These are phyloP conservation scores for Drosophila triauraria DNA, from an alignment of 1,140 invertebrate genomes.

Conservation along the genomic window DNA sequence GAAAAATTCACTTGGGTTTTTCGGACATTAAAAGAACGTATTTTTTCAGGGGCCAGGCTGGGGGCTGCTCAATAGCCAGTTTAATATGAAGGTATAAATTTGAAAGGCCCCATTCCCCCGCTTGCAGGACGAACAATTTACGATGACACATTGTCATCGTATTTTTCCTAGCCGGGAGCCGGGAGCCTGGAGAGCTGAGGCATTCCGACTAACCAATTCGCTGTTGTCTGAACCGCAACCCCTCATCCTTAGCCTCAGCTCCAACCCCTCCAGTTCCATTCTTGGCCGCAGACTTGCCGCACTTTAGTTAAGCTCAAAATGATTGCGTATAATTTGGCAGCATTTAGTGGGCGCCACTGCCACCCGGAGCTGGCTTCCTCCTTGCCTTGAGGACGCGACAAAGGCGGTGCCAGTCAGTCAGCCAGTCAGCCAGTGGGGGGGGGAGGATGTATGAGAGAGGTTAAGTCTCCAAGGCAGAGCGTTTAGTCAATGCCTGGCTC, in stretches of 20 bases:
- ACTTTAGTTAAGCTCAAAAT: constrained; percentile 71
- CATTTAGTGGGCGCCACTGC: constrained; percentile 50
- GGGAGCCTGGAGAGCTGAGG: constrained; percentile 4
- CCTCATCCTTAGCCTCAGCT: neutral
- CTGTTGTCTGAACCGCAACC: constrained; percentile 40
- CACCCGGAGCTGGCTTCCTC: neutral
- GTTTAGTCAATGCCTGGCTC: constrained; percentile 7
- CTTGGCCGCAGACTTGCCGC: constrained; percentile 47
- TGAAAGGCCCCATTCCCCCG: constrained; percentile 19
- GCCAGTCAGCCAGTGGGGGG: too few species aligned
- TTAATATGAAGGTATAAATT: constrained; percentile 76
- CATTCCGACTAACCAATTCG: constrained; percentile 54
- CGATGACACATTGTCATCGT: constrained; percentile 67
- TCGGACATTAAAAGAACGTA: constrained; percentile 7
- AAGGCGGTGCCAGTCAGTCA: constrained; percentile 9
- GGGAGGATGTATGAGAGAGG: constrained; percentile 1
- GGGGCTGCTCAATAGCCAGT: constrained; percentile 23
- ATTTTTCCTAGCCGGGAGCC: constrained; percentile 25
- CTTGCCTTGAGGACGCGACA: constrained; percentile 16
- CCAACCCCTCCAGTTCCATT: constrained; percentile 3
- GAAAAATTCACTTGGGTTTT: neutral
- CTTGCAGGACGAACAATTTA: constrained; percentile 60
- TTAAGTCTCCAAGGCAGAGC: constrained; percentile 18
- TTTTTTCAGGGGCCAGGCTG: neutral
- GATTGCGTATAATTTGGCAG: constrained; percentile 76